Percentiles rank a stretch among this genome's conserved stretches.
Evolutionary conservation across 2,113 vertebrate genomes (phyloP).

Genomic region (Heloderma charlesbogerti): DNA sequence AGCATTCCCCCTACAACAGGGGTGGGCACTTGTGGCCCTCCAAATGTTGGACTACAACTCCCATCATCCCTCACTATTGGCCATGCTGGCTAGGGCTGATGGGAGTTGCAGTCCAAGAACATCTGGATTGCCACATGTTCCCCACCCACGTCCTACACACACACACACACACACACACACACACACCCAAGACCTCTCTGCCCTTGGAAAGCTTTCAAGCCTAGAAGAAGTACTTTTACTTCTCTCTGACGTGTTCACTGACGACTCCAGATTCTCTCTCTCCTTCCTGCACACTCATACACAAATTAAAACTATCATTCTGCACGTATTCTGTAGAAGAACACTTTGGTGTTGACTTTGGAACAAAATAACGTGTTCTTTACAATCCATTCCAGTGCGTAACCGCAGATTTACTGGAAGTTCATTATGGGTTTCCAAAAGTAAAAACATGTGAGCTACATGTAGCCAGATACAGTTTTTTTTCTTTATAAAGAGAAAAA

Average conservation of each 20-base stretch:
- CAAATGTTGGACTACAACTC: not conserved
- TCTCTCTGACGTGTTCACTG: not conserved
- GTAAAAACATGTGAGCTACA: slow-evolving; percentile 7
- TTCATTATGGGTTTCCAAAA: slow-evolving; percentile 22
- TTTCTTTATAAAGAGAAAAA: not conserved
- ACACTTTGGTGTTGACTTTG: slow-evolving; percentile 11
- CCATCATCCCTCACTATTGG: not conserved
- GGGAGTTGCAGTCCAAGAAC: not conserved
- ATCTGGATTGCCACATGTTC: not conserved
- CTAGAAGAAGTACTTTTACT: slow-evolving; percentile 1
- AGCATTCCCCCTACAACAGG: not conserved
- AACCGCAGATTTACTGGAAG: slow-evolving; percentile 45
- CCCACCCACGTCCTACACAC: not conserved
- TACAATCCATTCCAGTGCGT: slow-evolving; percentile 21
- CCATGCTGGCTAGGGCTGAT: not conserved
- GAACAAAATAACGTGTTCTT: slow-evolving; percentile 14
- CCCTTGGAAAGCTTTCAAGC: not conserved
- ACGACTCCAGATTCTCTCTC: not conserved
- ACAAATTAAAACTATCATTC: slow-evolving; percentile 29
- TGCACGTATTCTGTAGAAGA: not conserved
- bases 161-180: not conserved
- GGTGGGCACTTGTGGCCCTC: too few species aligned
- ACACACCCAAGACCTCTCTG: not conserved
- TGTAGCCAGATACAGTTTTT: not conserved
- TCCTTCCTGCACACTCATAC: slow-evolving; percentile 21